phyloP scores from a whole-genome alignment of 2,888 invertebrate species.

The Thereva unica region DNA sequence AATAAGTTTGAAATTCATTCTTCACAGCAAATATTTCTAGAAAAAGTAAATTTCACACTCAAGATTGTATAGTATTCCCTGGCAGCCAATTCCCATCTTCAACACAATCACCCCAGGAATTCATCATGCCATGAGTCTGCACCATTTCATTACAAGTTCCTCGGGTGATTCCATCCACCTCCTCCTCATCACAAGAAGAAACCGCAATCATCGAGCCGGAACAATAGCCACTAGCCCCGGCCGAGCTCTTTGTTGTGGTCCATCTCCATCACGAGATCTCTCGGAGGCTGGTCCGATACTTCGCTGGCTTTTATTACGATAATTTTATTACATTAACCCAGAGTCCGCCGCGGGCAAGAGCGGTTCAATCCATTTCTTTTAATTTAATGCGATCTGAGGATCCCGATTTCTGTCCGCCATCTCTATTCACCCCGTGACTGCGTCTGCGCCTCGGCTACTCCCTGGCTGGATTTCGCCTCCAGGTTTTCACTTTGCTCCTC shows the following conservation, averaged over 20 bases:
- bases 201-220: neutral
- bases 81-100: too few species aligned
- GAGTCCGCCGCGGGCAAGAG: conserved; percentile 14
- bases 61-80: too few species aligned
- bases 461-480: conserved; percentile 10
- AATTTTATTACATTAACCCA: conserved; percentile 34
- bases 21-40: too few species aligned
- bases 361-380: conserved; percentile 37
- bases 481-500: conserved; percentile 20
- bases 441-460: too few species aligned
- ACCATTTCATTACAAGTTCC: too few species aligned
- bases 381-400: conserved; percentile 35
- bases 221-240: conserved; percentile 13
- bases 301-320: conserved; percentile 32
- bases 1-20: too few species aligned
- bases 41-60: too few species aligned
- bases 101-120: too few species aligned
- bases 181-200: too few species aligned
- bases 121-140: too few species aligned
- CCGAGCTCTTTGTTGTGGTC: conserved; percentile 14
- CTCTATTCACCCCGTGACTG: too few species aligned
- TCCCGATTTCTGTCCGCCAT: conserved; percentile 13
- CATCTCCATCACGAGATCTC: conserved; percentile 19
- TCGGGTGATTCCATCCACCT: too few species aligned
- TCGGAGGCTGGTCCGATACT: conserved; percentile 5